Base-by-base conservation (phyloP, 2,888 invertebrate genomes). In the Globia sparganii region DNA sequence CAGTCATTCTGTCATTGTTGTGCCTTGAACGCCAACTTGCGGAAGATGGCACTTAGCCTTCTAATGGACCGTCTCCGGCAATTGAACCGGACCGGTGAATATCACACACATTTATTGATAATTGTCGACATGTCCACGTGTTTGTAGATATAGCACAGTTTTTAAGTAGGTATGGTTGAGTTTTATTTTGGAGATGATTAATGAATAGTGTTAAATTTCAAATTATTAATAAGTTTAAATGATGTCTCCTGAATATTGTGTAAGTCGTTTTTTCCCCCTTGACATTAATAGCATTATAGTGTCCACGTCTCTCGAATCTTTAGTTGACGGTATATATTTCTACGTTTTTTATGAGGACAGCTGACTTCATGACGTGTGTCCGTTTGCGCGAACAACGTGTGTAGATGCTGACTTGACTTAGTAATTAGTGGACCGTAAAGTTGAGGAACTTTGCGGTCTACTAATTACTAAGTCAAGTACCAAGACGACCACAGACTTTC, bases 41-140 rank as follows among this genome's bases (percentile, higher is more conserved):
- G 93, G 92, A 94, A 91, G 92, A 92, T 85, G 86, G 85, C 83
- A 91, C 88, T 94, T 90, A 91, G 75, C 62, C 72, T 86, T 77
- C 77, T 93, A 93, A 94, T 93, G 82, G 91, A 72, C 84, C 83
- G 87, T 89, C 93, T 94, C 94, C 94, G 94, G 92, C 90, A 90
- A 92, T 94, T 93, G 90, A 91, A 85, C 75, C 67, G 78, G 72
- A 79, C 73, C 66, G 76, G 62, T 70, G 69, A 72, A 67, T 59
- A 69, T 68, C 71, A 58, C 53, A 75, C 43, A 77, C 75, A 83
- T 65, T 77, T 61, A 64, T 77, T 68, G 69, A 59, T 58, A 13
- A 70, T 72, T 71, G 59, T 58, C 15, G 8, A 21, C 0, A 18
- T 40, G n/a, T 49, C 13, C 34, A 71, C 31, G 37, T 71, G 28